Evolutionary conservation across 2,797 vertebrate genomes (phyloP), one percentile per base, ranked within the genome.

Genomic region (Lateolabrax maculatus): DNA sequence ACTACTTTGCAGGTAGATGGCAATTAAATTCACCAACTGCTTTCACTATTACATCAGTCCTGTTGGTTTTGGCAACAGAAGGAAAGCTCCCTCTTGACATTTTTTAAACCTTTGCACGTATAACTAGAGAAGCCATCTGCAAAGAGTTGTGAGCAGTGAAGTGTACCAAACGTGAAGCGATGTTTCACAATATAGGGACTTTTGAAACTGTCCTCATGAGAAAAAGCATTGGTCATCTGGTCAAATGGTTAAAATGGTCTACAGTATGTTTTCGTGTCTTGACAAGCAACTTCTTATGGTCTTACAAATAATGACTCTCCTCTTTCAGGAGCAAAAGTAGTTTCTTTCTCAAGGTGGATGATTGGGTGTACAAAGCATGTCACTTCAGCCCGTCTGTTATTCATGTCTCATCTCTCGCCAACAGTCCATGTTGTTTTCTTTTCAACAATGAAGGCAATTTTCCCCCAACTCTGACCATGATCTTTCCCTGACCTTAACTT

Each of bases 261-360:
- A 34, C 31, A 34, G 31, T 6, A 9, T 37, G 9, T 37, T n/a
- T 31, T 3, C 25, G 15, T 15, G 39, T 53, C 25, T 41, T 25
- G 55, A 19, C 56, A 55, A 13, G n/a, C 21, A 25, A 8, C 10
- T 12, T 36, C 16, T 10, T 23, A 18, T 9, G 7, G 27, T 27
- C 25, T 37, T 37, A 36, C 11, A 37, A 27, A 29, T 19, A 5
- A 19, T n/a, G 19, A 43, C 43, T 23, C 27, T 39, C 29, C n/a
- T 69, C 16, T 53, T 25, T 39, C 31, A 15, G 49, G 12, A 2
- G 25, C 25, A 34, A 61, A 39, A 23, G 3, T 51, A 5, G 41
- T 80, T 72, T 64, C 25, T 62, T 12, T 19, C 21, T 85, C 60
- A 52, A 10, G n/a, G 12, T 8, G 70, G 48, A 52, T 16, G 53